A percentile compares a stretch with the other conserved stretches of the same genome.
Conservation (phyloP, 2,113 vertebrate genomes). For the Tichodroma muraria region DNA sequence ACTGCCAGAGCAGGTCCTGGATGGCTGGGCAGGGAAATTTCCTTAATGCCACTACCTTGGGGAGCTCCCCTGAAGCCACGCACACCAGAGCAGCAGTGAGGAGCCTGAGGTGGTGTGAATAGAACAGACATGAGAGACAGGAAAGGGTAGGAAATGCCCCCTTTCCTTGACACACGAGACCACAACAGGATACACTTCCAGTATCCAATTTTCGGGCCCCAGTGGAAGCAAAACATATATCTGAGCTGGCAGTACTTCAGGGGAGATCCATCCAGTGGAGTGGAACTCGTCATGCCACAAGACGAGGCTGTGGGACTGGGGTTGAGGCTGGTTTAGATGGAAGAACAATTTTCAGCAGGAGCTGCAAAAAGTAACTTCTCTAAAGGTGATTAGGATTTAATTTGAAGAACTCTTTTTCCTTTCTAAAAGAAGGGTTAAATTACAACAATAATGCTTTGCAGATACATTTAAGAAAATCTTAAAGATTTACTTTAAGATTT, state of each 20-base stretch:
- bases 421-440: background rate
- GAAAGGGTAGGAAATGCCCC: background rate
- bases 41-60: background rate
- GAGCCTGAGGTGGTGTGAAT: background rate
- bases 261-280: too few species aligned
- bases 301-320: rapidly evolving
- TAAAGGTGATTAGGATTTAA: background rate
- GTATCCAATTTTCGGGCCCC: too few species aligned
- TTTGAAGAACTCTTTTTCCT: background rate
- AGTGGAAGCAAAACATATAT: background rate
- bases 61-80: too few species aligned
- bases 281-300: background rate
- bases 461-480: background rate
- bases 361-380: background rate
- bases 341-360: background rate
- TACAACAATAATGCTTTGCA: background rate
- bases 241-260: background rate
- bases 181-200: background rate
- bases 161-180: background rate
- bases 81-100: background rate
- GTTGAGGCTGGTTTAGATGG: background rate
- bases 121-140: background rate
- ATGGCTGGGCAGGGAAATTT: background rate
- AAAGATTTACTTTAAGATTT: too few species aligned
- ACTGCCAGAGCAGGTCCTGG: background rate